These are phyloP conservation scores for Polylopha cassiicola DNA, from an alignment of 2,888 invertebrate species.

Conservation along the genomic window DNA sequence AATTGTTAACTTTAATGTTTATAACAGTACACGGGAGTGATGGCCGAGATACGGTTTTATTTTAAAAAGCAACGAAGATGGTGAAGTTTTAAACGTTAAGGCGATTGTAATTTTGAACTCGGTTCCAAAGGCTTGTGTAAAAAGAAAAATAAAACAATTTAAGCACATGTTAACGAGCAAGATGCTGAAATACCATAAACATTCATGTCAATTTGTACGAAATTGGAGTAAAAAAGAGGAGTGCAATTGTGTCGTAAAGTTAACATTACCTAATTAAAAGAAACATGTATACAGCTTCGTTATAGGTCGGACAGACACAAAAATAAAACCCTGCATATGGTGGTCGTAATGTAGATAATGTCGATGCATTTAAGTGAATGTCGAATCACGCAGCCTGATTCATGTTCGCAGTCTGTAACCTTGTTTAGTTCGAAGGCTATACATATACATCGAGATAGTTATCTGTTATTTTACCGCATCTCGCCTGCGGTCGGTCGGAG, in stretches of 20 bases:
- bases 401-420: constrained; percentile 39
- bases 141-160: constrained; percentile 46
- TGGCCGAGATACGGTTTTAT: constrained; percentile 54
- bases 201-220: constrained; percentile 10
- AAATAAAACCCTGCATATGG: constrained; percentile 33
- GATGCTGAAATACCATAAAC: constrained; percentile 2
- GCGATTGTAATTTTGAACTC: too few species aligned
- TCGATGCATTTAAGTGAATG: constrained; percentile 41
- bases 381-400: constrained; percentile 43
- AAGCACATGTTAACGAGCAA: constrained; percentile 26
- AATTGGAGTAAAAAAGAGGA: constrained; percentile 2
- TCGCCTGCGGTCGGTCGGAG: constrained; percentile 41
- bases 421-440: constrained; percentile 53
- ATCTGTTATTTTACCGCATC: constrained; percentile 45
- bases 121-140: constrained; percentile 38
- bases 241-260: constrained; percentile 2
- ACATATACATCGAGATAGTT: constrained; percentile 30
- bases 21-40: constrained; percentile 59
- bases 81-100: constrained; percentile 40
- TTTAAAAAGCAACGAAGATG: constrained; percentile 49
- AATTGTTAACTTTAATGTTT: constrained; percentile 43
- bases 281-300: constrained; percentile 27
- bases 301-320: constrained; percentile 22
- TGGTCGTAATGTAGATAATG: constrained; percentile 38
- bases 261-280: constrained; percentile 32